These are phyloP conservation scores for Hybognathus amarus DNA, from an alignment of 2,797 vertebrate genomes.

Conservation along the genomic window DNA sequence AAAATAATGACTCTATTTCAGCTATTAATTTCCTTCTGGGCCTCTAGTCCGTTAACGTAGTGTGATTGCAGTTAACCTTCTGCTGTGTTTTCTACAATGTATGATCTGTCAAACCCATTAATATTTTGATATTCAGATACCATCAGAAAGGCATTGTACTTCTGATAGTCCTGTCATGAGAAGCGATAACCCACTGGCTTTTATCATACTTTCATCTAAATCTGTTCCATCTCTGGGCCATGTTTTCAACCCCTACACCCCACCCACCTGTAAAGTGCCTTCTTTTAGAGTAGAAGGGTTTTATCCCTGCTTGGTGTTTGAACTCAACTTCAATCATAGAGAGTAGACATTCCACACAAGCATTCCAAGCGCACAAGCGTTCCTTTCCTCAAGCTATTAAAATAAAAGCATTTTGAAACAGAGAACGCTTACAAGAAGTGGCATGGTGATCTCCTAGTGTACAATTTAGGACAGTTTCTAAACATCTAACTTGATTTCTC, in stretches of 20 bases:
- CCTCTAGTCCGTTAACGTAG: too few relatives aligned
- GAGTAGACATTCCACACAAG: neutral
- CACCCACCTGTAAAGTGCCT: neutral
- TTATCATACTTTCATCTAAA: constrained; percentile 38
- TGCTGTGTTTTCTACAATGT: neutral
- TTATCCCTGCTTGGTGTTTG: constrained; percentile 24
- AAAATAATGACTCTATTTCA: too few relatives aligned
- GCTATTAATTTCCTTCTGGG: too few relatives aligned
- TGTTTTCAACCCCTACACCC: neutral
- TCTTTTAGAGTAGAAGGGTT: constrained; percentile 18
- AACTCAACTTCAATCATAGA: constrained; percentile 12
- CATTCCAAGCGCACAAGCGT: neutral
- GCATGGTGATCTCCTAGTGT: neutral
- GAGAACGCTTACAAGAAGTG: constrained; percentile 27
- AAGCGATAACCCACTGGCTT: constrained; percentile 15
- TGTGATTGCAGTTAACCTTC: neutral
- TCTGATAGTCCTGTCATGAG: constrained; percentile 15
- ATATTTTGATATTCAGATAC: neutral
- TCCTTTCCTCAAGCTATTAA: constrained; percentile 35
- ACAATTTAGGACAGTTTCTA: constrained; percentile 25
- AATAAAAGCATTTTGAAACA: constrained; percentile 34
- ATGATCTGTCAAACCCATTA: neutral
- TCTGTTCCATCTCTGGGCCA: constrained; percentile 4
- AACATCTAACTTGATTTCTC: constrained; percentile 28
- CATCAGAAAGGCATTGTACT: constrained; percentile 4